Base-by-base conservation (phyloP, 2,888 invertebrate species). In the Tinea semifulvella region DNA sequence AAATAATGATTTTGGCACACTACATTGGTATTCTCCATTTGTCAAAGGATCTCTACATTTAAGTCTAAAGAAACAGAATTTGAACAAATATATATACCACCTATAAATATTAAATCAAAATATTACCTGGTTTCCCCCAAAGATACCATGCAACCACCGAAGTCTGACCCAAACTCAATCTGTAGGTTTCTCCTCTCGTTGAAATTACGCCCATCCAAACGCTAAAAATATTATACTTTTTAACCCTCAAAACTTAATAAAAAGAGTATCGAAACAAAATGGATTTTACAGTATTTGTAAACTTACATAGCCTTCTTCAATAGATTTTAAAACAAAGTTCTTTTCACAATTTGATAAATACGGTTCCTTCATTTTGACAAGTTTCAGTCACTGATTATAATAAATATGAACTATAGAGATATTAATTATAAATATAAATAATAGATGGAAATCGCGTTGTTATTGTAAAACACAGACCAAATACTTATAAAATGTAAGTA, bases 141-240 rank as follows among this genome's bases (percentile, higher is more conserved):
- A 5, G 88, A 83, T 6, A 91, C 91, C 50, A 88, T 79, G 56
- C 91, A 93, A 53, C 88, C 88, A 28, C 94, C 94, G 85, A 89
- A 93, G 51, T 91, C 91, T n/a, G 86, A 84, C 13, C 93, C 93
- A 68, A 91, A 94, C 52, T 86, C 77, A 48, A 94, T 88, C 53
- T 85, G 76, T 11, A 92, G 65, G 19, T 84, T 76, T 52, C 94
- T 83, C 50, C 88, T 88, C 63, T 94, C 92, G 55, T 88, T 83
- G 49, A 88, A 85, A 53, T 79, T 83, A 56, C 94, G 83, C 2
- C 92, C 92, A 81, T 94, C 94, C 52, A 93, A 72, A 46, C 94
- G 85, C 91, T 93, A 60, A 51, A 84, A 74, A 50, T 35, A 43
- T 44, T 2, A 42, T 25, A 38, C 4, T 38, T 6, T 16, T 17